Base-by-base conservation (phyloP, 2,888 invertebrate genomes). In the Herminia tarsipennalis region DNA sequence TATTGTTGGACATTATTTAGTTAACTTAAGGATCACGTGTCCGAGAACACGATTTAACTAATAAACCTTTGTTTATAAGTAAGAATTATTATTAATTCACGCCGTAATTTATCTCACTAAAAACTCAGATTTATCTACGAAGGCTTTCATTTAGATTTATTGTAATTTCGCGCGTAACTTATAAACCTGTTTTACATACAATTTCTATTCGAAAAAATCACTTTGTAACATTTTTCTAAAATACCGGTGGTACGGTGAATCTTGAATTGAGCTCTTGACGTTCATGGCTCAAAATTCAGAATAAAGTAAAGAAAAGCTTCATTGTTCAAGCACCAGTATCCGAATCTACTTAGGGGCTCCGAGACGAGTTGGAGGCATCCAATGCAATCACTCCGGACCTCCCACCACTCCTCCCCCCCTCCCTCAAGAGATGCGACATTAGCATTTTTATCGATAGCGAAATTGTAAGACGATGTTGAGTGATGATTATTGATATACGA, bases 371-470 rank as follows among this genome's bases (percentile, higher is more conserved):
- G 61, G 63, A 66, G 71, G 78, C 76, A 75, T 72, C 75, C 75
- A 81, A 85, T 82, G 84, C 86, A 86, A 86, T 87, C 87, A 83
- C 78, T 77, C 75, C 65, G 67, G 70, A 48, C 58, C 72, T 73
- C 76, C 70, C 68, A 62, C 68, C 29, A 43, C 54, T 49, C 63
- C 63, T 51, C 25, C 21, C 41, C 25, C 21, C 41, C 50, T 40
- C 36, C 24, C 9, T 30, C 38, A 47, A 83, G 84, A 81, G 82
- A 80, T 78, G 81, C 69, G 67, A 70, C 70, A 85, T 86, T 87
- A 81, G 85, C 86, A 88, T 86, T 84, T 87, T 87, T 88, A 88
- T 88, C 84, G 88, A 88, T 81, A 81, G 55, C 58, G 71, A 73
- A 77, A 76, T 79, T 76, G 73, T 72, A 50, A 68, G 64, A 60